A percentile compares a stretch with the other conserved stretches of the same genome.
These are phyloP conservation scores for Psococerastis gibbosa DNA, from an alignment of 2,888 invertebrate genomes.

Conservation along the genomic window DNA sequence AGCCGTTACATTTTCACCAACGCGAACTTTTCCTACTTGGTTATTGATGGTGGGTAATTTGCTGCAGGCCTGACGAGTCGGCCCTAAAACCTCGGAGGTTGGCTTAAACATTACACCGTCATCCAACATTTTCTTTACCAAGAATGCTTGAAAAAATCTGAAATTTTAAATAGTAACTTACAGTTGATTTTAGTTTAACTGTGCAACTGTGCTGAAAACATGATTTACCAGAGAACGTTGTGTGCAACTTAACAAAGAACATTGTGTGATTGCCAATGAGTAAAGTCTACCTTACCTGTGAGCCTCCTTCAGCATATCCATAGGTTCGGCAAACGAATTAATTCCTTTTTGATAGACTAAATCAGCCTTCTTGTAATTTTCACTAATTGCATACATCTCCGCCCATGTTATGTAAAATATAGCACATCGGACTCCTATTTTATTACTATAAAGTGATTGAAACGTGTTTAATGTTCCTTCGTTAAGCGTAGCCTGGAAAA, in stretches of 20 bases:
- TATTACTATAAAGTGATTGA: conserved; percentile 58
- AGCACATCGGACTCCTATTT: conserved; percentile 62
- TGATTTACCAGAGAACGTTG: too few species aligned
- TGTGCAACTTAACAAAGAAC: too few species aligned
- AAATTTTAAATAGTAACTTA: too few species aligned
- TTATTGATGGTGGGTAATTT: neutral
- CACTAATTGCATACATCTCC: conserved; percentile 60
- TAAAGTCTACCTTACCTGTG: conserved; percentile 39
- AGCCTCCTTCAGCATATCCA: conserved; percentile 52
- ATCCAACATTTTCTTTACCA: neutral
- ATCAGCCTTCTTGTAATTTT: conserved; percentile 68
- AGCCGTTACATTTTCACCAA: conserved; percentile 7
- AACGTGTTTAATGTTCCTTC: conserved; percentile 60
- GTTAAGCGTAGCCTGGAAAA: conserved; percentile 49
- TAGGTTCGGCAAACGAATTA: conserved; percentile 56
- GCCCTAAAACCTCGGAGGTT: neutral
- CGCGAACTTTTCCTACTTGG: conserved; percentile 5
- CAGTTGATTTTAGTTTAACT: neutral
- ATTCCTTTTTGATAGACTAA: conserved; percentile 62
- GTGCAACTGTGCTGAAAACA: neutral
- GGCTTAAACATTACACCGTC: neutral
- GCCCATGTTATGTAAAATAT: conserved; percentile 83
- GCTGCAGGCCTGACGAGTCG: neutral
- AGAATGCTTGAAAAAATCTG: conserved; percentile 4
- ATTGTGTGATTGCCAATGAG: too few species aligned